Evolutionary conservation across 2,113 vertebrate species (phyloP).

Genomic region (Propithecus coquereli): DNA sequence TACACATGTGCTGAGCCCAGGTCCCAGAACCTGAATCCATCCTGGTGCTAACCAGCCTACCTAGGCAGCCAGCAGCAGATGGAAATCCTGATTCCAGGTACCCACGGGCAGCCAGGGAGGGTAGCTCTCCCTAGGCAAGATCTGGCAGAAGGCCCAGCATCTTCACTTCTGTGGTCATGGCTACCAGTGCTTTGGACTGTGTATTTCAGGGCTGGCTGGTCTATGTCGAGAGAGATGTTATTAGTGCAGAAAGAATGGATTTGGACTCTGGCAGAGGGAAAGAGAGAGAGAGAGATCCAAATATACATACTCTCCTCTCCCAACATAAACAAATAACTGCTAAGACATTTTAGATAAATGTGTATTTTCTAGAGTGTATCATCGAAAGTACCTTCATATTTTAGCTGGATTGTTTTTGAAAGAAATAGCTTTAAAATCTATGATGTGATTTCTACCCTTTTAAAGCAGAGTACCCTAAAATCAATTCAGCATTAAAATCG

Average conservation of each 20-base stretch:
- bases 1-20: background rate
- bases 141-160: background rate
- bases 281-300: background rate
- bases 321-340: background rate
- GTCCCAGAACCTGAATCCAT: background rate
- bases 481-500: slow-evolving; percentile 28
- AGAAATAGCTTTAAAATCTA: slow-evolving; percentile 35
- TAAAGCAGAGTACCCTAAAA: background rate
- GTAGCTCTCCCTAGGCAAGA: background rate
- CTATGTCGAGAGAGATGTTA: background rate
- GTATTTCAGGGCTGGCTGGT: background rate
- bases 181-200: background rate
- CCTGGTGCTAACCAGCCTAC: background rate
- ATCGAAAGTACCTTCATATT: background rate
- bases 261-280: background rate
- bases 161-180: background rate
- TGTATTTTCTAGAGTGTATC: slow-evolving; percentile 22
- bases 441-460: slow-evolving; percentile 14
- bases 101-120: background rate
- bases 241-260: background rate
- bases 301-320: background rate
- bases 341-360: slow-evolving; percentile 51
- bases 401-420: slow-evolving; percentile 33
- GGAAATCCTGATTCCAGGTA: background rate
- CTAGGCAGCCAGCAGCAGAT: background rate